These are phyloP conservation scores for Cynodonichthys magdalenae DNA, from an alignment of 2,797 vertebrate genomes.

Conservation along the genomic window DNA sequence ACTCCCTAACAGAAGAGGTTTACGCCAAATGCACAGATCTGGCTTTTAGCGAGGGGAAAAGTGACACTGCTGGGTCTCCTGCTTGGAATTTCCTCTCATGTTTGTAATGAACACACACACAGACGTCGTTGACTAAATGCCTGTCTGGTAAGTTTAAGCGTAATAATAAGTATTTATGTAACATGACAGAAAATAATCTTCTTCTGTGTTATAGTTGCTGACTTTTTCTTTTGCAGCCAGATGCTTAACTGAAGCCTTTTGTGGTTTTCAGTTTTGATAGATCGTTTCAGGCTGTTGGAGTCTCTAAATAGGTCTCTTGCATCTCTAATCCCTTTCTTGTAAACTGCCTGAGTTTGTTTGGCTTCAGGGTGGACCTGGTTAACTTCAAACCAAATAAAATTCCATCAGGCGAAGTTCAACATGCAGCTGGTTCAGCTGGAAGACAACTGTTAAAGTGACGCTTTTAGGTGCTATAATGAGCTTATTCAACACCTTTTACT, in stretches of 20 bases:
- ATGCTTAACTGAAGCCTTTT: conserved; percentile 9
- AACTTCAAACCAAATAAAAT: conserved; percentile 32
- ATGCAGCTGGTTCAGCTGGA: conserved; percentile 17
- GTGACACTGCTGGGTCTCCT: not conserved
- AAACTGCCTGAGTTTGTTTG: conserved; percentile 53
- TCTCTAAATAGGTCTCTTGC: conserved; percentile 23
- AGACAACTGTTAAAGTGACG: conserved; percentile 13
- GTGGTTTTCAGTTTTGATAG: conserved; percentile 3
- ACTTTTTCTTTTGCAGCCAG: not conserved
- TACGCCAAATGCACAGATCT: conserved; percentile 25
- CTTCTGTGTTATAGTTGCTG: too few species aligned
- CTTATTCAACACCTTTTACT: not conserved
- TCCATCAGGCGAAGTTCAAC: conserved; percentile 18
- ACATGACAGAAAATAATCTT: too few species aligned
- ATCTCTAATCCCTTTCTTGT: conserved; percentile 45
- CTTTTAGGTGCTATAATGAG: not conserved
- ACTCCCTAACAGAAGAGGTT: conserved; percentile 8
- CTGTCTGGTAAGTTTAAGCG: not conserved
- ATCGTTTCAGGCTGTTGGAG: conserved; percentile 13
- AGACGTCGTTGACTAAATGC: not conserved
- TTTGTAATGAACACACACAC: not conserved
- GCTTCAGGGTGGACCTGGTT: conserved; percentile 40
- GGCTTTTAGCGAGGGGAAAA: not conserved
- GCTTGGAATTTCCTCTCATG: not conserved
- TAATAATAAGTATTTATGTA: too few species aligned